phyloP scores from a whole-genome alignment of 2,888 invertebrate species.

The Aspidiotus destructor region DNA sequence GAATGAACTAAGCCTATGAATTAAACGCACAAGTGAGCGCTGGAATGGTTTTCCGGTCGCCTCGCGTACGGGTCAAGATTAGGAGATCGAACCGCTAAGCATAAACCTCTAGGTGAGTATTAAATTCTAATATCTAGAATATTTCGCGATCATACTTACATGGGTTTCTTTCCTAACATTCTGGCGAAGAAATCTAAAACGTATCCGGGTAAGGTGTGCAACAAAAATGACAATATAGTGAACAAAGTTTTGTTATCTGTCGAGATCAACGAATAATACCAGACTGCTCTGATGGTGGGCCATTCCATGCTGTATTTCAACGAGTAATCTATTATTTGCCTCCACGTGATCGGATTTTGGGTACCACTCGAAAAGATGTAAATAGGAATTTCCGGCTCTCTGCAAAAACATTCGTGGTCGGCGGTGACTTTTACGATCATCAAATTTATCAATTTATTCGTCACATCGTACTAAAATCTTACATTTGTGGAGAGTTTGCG shows the following conservation, averaged over 20 bases:
- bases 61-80: too few species aligned
- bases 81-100: too few species aligned
- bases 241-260: conserved; percentile 35
- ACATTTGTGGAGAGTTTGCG: conserved; percentile 41
- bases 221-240: conserved; percentile 35
- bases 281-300: conserved; percentile 51
- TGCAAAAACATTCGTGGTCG: conserved; percentile 22
- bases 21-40: too few species aligned
- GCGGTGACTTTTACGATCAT: neutral
- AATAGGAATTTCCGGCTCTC: conserved; percentile 46
- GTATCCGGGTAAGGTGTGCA: conserved; percentile 38
- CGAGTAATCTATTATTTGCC: conserved; percentile 51
- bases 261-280: conserved; percentile 37
- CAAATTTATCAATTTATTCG: conserved; percentile 9
- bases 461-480: conserved; percentile 36
- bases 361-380: conserved; percentile 81
- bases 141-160: conserved; percentile 38
- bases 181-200: conserved; percentile 36
- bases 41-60: too few species aligned
- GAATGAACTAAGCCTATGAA: too few species aligned
- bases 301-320: conserved; percentile 48
- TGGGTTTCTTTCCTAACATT: conserved; percentile 36
- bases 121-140: too few species aligned
- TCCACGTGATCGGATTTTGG: conserved; percentile 75
- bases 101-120: too few species aligned